Conservation (phyloP, 2,113 vertebrate genomes). For the Hemicordylus capensis region DNA sequence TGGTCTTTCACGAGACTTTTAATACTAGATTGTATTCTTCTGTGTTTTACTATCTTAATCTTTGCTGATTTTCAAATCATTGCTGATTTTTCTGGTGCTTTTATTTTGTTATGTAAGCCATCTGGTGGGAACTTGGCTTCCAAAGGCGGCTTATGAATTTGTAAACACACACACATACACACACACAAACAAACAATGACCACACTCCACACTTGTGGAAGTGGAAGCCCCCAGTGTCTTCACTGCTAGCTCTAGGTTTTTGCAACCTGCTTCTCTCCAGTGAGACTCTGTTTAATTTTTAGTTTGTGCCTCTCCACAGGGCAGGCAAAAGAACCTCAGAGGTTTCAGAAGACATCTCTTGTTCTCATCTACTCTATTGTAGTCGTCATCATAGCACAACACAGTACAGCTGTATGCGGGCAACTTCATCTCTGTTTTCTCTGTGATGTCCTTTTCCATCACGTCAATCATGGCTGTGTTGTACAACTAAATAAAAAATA, state of each 20-base stretch:
- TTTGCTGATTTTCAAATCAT: no score
- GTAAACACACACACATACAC: no score
- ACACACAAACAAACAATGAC: no score
- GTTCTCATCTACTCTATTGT: not conserved
- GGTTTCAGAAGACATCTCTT: not conserved
- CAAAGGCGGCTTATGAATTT: no score
- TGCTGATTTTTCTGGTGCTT: no score
- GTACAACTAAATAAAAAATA: conserved; percentile 7
- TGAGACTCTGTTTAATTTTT: not conserved
- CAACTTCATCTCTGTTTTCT: not conserved
- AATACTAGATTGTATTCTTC: no score
- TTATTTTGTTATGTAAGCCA: no score
- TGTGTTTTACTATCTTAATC: no score
- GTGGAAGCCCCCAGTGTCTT: not conserved
- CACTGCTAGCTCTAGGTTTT: not conserved
- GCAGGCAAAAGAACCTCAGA: not conserved
- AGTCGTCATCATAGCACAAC: not conserved
- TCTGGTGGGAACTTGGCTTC: no score
- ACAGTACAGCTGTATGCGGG: not conserved
- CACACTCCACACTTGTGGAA: not conserved
- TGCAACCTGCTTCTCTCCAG: not conserved
- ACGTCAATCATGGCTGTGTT: not conserved
- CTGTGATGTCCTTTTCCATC: conserved; percentile 23
- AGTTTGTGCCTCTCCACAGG: not conserved
- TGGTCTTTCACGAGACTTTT: no score